Base-by-base conservation (phyloP, 2,113 vertebrate genomes). In the Sebastes schlegelii region DNA sequence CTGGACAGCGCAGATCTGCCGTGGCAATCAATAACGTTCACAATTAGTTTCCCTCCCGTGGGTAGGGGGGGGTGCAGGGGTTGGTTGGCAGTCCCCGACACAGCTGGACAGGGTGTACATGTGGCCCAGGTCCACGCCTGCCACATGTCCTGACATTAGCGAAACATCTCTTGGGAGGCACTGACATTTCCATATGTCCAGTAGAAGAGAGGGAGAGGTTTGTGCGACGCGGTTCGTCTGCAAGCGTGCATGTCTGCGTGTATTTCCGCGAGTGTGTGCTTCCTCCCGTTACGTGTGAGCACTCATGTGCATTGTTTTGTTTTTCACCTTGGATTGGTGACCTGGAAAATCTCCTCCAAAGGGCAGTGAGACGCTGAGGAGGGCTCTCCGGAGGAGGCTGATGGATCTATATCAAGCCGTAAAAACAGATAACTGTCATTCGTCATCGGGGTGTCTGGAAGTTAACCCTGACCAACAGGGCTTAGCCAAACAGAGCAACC, bases 1-100 rank as follows among this genome's bases (percentile, higher is more conserved):
- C 89, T 85, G 92, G 94, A 95, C 87, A 91, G 84, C 71, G 51
- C 83, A 84, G 88, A 88, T 90, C 86, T 78, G 88, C 82, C 46
- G 80, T 75, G 89, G 93, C 94, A 94, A 95, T 95, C 94, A 95
- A 95, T 95, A 95, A 95, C 69, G 82, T 86, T 93, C 94, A 94
- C 94, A 95, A 95, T 95, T 95, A 95, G 94, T 92, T 89, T 83
- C 92, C 86, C 92, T 90, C 79, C 83, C 83, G 86, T 87, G 79
- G 81, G 81, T 70, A 83, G 13, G 73, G 60, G 60, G 66, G 66
- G 46, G 64, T 63, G 5, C 55, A 52, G 51, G 63, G 74, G 74
- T 72, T 82, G 86, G 82, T 79, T 45, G 13, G 69, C 58, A 48
- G 84, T 91, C 89, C 89, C 84, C 17, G 4, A 78, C 91, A 92